A percentile compares a stretch with the other conserved stretches of the same genome.
Evolutionary conservation across 92 coral and sea anemone genomes (phyloP).

Genomic region (Ricordea florida): DNA sequence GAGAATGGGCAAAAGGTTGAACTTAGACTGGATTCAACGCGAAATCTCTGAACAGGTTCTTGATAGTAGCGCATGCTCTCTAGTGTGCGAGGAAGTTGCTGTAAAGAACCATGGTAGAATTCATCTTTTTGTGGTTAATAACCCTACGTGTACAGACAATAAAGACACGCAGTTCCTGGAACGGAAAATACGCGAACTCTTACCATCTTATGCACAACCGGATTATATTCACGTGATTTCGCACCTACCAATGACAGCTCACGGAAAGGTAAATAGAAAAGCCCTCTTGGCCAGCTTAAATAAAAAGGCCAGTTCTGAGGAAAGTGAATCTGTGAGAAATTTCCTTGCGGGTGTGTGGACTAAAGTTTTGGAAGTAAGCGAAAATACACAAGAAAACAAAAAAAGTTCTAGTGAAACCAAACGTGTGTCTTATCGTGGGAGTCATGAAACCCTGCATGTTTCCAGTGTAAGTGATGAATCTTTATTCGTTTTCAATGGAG

Average conservation of each 20-base stretch:
- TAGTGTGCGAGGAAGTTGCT: constrained; percentile 18
- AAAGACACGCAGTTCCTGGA: background rate
- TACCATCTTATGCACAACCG: constrained; percentile 76
- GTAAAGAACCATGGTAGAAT: constrained; percentile 6
- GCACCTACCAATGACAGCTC: constrained; percentile 79
- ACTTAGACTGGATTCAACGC: constrained; percentile 71
- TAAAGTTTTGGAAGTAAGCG: background rate
- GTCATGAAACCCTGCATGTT: background rate
- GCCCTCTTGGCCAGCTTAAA: constrained; percentile 27
- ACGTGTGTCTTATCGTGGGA: background rate
- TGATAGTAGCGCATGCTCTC: constrained; percentile 39
- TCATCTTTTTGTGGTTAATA: constrained; percentile 61
- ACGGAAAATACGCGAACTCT: constrained; percentile 13
- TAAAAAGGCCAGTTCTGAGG: background rate
- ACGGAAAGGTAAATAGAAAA: constrained; percentile 82
- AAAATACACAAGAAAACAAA: background rate
- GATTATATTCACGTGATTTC: constrained; percentile 70
- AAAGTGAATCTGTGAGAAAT: constrained; percentile 11
- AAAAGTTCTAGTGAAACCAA: background rate
- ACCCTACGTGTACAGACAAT: background rate
- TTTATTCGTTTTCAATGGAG: constrained; percentile 78
- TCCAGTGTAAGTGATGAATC: constrained; percentile 5
- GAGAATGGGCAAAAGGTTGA: constrained; percentile 73
- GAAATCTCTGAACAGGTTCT: constrained; percentile 40
- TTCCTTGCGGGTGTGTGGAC: constrained; percentile 38